Base-by-base conservation (phyloP, 1,140 invertebrate species). In the Drosophila neocordata region DNA sequence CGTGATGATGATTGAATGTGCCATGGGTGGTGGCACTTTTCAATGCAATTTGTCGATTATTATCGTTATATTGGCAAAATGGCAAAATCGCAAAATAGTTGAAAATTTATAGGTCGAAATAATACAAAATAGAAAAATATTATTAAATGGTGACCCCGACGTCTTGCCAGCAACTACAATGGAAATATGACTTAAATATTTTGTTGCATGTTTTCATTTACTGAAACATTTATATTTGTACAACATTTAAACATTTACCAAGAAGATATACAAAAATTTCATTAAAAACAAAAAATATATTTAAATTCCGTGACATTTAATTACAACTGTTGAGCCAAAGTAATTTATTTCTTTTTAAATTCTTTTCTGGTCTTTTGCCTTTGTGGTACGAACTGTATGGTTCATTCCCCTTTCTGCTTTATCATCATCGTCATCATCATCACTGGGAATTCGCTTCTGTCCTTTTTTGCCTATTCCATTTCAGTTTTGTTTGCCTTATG, bases 401-500 rank as follows among this genome's bases (percentile, higher is more conserved):
- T 82, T 83, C 71, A 67, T 82, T 78, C 56, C 60, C 71, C 68
- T 79, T 60, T 48, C 56, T 55, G 48, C 57, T 64, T 52, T 70
- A 60, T 44, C 27, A 31, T 31, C 27, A 48, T 48, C 15, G 4
- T 0, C 22, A 24, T 1, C 22, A 0, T 1, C 22, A 48, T 20
- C 41, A 20, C 41, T 48, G 15, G 41, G 41, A 8, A 48, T 48
- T 20, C 6, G 41, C 15, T 48, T 48, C 13, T 48, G 41, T 48
- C 41, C 41, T 48, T 48, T 48, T 48, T 9, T 15, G 13, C 13
- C 6, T 44, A 7, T 20, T 48, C 18, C 41, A 48, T 48, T 48
- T 20, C 15, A 48, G 15, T 4, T 52, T 52, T 83, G 75, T 84
- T 71, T 70, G 67, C 67, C 69, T 53, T 82, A 87, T 87, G 81